Percentiles rank a stretch among this genome's conserved stretches.
Evolutionary conservation across 2,888 invertebrate species (phyloP).

Genomic region (Teleiodes luculella): DNA sequence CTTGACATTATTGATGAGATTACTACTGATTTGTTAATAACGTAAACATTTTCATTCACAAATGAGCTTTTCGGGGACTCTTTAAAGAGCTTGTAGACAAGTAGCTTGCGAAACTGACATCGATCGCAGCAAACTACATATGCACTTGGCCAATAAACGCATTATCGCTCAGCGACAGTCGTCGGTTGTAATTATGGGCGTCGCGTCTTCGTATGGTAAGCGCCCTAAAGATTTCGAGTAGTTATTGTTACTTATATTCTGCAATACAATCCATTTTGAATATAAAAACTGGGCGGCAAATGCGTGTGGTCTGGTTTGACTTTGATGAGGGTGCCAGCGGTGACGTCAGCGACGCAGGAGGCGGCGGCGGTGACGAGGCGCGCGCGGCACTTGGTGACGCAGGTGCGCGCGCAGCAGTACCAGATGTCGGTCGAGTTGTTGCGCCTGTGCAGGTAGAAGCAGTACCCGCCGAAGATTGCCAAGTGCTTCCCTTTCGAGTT

Average conservation of each 20-base stretch:
- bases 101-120: too few relatives aligned
- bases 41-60: too few relatives aligned
- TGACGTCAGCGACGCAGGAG: neutral
- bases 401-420: neutral
- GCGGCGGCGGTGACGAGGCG: neutral
- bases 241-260: neutral
- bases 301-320: neutral
- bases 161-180: too few relatives aligned
- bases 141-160: too few relatives aligned
- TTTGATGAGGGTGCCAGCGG: neutral
- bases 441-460: neutral
- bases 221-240: too few relatives aligned
- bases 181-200: too few relatives aligned
- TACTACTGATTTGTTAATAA: too few relatives aligned
- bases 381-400: neutral
- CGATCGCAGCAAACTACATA: too few relatives aligned
- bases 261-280: neutral
- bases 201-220: too few relatives aligned
- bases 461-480: neutral
- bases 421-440: neutral
- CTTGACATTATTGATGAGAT: too few relatives aligned
- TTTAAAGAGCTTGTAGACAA: too few relatives aligned
- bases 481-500: neutral
- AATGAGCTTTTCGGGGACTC: too few relatives aligned
- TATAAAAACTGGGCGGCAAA: neutral